Evolutionary conservation across 2,888 invertebrate species (phyloP).

Genomic region (Latrodectus elegans): DNA sequence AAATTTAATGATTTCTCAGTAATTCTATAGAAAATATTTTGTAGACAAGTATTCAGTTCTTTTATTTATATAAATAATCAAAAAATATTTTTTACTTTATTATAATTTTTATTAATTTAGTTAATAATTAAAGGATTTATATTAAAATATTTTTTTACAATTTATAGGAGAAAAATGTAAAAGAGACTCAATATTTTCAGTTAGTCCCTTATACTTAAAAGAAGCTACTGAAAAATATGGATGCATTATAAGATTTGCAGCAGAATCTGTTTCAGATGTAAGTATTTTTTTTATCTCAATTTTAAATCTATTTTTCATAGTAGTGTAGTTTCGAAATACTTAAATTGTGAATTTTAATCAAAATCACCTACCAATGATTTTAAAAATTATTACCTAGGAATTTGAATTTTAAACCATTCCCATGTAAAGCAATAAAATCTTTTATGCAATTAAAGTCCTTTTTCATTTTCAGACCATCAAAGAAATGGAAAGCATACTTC

Average conservation of each 20-base stretch:
- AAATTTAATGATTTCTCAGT: no score
- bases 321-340: not conserved
- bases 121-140: no score
- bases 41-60: no score
- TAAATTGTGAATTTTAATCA: not conserved
- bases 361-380: no score
- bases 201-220: conserved; percentile 30
- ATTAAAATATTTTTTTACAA: not conserved
- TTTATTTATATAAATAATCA: no score
- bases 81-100: no score
- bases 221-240: not conserved
- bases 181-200: conserved; percentile 23
- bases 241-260: conserved; percentile 49
- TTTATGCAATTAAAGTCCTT: not conserved
- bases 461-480: conserved; percentile 26
- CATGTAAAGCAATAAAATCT: no score
- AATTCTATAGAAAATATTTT: no score
- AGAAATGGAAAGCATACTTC: conserved; percentile 32
- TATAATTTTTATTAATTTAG: no score
- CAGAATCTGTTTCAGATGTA: conserved; percentile 36
- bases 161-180: conserved; percentile 45
- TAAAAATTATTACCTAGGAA: no score
- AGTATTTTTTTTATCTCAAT: not conserved
- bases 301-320: not conserved
- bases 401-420: no score